Evolutionary conservation across 2,888 invertebrate species (phyloP).

Genomic region (Ennomos fuscantarius): DNA sequence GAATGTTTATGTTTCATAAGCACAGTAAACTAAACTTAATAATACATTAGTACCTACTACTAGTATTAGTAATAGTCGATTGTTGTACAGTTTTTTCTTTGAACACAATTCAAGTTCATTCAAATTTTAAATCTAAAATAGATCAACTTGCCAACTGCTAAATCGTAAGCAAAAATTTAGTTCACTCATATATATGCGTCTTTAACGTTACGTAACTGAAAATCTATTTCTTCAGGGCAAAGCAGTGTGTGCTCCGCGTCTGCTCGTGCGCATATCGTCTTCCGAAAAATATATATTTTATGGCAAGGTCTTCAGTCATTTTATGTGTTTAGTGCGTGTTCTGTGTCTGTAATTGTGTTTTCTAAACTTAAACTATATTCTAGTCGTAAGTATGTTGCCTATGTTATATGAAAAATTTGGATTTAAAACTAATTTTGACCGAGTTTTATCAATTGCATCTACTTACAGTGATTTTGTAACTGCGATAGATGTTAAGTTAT

Average conservation of each 20-base stretch:
- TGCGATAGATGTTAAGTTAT: too few species aligned
- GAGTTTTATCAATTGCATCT: too few species aligned
- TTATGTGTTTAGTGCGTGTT: slow-evolving; percentile 15
- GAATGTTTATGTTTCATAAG: too few species aligned
- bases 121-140: not conserved
- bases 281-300: slow-evolving; percentile 15
- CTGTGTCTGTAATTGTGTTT: slow-evolving; percentile 14
- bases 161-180: slow-evolving; percentile 32
- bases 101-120: too few species aligned
- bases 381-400: slow-evolving; percentile 4
- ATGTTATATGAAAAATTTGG: too few species aligned
- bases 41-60: too few species aligned
- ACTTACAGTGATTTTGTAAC: too few species aligned
- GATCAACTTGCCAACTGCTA: not conserved
- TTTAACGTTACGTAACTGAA: slow-evolving; percentile 38
- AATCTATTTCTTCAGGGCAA: slow-evolving; percentile 39
- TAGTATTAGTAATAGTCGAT: too few species aligned
- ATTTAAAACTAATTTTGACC: too few species aligned
- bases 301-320: not conserved
- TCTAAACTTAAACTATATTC: not conserved
- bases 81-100: not conserved
- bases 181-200: slow-evolving; percentile 42
- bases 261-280: slow-evolving; percentile 28
- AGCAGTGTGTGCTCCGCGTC: slow-evolving; percentile 6
- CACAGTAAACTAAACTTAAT: too few species aligned